These are phyloP conservation scores for Cryptus armator DNA, from an alignment of 2,888 invertebrate genomes.

Conservation along the genomic window DNA sequence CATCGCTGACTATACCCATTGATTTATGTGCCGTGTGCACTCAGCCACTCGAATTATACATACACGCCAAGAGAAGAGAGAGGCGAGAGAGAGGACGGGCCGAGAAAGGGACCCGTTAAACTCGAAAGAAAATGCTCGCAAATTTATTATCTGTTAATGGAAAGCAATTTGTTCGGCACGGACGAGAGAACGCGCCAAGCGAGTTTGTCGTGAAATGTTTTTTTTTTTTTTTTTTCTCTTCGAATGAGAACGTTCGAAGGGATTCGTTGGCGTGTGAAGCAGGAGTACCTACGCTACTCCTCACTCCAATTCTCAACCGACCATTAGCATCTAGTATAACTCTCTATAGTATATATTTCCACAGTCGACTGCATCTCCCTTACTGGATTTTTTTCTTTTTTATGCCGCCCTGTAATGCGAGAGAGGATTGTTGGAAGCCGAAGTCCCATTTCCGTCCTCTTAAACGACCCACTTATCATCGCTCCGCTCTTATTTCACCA, in stretches of 20 bases:
- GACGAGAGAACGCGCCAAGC: slow-evolving; percentile 31
- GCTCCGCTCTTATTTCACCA: not conserved
- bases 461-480: slow-evolving; percentile 22
- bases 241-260: slow-evolving; percentile 17
- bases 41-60: slow-evolving; percentile 50
- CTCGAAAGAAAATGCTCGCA: slow-evolving; percentile 44
- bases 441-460: slow-evolving; percentile 1
- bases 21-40: slow-evolving; percentile 65
- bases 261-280: slow-evolving; percentile 12
- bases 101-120: slow-evolving; percentile 35
- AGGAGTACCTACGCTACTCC: not conserved
- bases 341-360: not conserved
- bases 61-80: slow-evolving; percentile 22
- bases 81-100: slow-evolving; percentile 2
- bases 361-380: not conserved
- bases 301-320: not conserved
- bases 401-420: not conserved
- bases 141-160: slow-evolving; percentile 69
- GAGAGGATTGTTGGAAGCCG: slow-evolving; percentile 6
- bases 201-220: slow-evolving; percentile 7
- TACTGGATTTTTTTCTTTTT: not conserved
- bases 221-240: not conserved
- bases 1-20: slow-evolving; percentile 58
- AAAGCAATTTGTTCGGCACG: slow-evolving; percentile 59
- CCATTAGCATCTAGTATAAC: slow-evolving; percentile 23